These are phyloP conservation scores for Habrosyne pyritoides DNA, from an alignment of 2,888 invertebrate species.

Conservation along the genomic window DNA sequence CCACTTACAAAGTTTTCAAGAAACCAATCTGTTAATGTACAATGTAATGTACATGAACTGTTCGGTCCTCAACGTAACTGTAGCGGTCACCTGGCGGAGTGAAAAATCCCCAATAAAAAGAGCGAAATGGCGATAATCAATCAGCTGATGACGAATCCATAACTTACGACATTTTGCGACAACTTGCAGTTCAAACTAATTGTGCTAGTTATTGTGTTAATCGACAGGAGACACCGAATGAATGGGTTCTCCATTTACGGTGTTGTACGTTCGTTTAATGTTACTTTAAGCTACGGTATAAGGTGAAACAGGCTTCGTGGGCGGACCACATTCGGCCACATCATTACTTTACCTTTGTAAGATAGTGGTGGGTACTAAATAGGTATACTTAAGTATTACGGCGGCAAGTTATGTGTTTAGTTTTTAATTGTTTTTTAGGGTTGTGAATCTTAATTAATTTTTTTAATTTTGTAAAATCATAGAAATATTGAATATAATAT, in stretches of 20 bases:
- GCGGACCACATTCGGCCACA: too few species aligned
- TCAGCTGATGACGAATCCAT: neutral
- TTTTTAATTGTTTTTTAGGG: too few species aligned
- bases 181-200: neutral
- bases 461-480: too few species aligned
- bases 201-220: neutral
- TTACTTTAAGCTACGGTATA: neutral
- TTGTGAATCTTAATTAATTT: too few species aligned
- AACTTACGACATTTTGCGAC: neutral
- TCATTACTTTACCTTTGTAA: too few species aligned
- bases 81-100: neutral
- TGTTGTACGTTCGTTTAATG: neutral
- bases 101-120: neutral
- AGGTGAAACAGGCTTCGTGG: too few species aligned
- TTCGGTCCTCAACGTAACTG: neutral
- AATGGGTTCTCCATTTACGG: neutral
- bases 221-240: neutral
- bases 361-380: too few species aligned
- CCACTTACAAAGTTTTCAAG: neutral
- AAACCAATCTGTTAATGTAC: neutral
- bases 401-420: too few species aligned
- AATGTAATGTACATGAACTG: neutral
- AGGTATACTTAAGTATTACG: too few species aligned
- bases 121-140: neutral
- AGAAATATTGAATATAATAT: too few species aligned